Evolutionary conservation across 1,140 invertebrate genomes (phyloP), one percentile per base, ranked within the genome.

Genomic region (Apis dorsata): DNA sequence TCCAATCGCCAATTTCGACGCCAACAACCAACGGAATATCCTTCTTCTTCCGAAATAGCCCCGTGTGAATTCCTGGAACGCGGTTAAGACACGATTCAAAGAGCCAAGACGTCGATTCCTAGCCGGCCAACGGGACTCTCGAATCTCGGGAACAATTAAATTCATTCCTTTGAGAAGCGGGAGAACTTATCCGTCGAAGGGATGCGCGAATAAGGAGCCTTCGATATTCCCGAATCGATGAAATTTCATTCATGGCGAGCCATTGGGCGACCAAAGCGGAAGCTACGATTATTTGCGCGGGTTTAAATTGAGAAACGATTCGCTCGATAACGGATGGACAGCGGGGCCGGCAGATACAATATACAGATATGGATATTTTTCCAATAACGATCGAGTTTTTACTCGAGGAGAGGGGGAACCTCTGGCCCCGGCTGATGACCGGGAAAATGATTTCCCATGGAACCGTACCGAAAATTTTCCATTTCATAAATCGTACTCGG

Each of bases 401-500:
- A 49, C 34, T 34, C 28, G 21, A n/a, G 12, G 9, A 65, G 34
- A 1, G 28, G 28, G 28, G 2, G 44, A 19, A 34, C 49, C 24
- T 21, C 17, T 24, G 24, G 0, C 13, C 28, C 28, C 19, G n/a
- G 12, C 10, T 55, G 63, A 75, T 49, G 53, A 53, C n/a, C 9
- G 13, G 19, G 13, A 15, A 24, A 57, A 60, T 69, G 49, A 81
- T 81, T 81, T 76, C 19, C 73, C 71, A 74, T 12, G 53, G 17
- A 66, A 8, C 62, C 7, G n/a, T 44, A 5, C 17, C 11, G 79
- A 76, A 68, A 76, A 60, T 81, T 69, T 44, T 81, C 57, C 53
- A 69, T 68, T 81, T 7, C 55, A 60, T 66, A 68, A 77, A 81
- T 81, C 51, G 55, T 11, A 2, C n/a, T 28, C 15, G 55, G 55